These are phyloP conservation scores for Pseudopipra pipra DNA, from an alignment of 2,113 vertebrate genomes.

Conservation along the genomic window DNA sequence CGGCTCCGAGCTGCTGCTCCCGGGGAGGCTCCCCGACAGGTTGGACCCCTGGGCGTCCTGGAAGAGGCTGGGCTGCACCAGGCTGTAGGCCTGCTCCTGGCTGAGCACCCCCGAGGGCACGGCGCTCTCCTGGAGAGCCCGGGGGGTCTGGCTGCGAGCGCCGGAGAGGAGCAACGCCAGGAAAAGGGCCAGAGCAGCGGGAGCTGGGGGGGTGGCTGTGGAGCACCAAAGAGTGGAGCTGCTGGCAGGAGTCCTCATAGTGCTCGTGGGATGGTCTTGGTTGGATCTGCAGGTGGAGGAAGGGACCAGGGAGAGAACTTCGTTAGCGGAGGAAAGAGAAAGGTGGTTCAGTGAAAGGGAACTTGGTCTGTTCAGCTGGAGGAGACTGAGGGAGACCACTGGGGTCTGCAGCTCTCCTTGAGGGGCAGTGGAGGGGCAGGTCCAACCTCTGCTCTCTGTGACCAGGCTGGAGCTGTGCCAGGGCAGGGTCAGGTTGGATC, in stretches of 20 bases:
- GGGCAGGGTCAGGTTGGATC: accelerated
- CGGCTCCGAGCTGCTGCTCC: neutral
- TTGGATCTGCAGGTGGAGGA: neutral
- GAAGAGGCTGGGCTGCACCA: neutral
- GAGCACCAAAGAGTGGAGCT: accelerated
- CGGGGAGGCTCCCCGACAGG: neutral
- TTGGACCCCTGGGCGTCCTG: neutral
- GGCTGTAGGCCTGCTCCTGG: slow-evolving; percentile 1
- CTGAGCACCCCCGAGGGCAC: neutral
- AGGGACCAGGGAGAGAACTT: neutral
- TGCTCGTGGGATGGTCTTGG: accelerated
- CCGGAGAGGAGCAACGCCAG: neutral
- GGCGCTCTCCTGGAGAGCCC: neutral
- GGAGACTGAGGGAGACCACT: neutral
- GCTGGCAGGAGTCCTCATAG: neutral
- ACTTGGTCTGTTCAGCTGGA: neutral
- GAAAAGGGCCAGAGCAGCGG: neutral
- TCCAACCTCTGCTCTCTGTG: accelerated
- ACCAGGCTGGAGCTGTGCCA: neutral
- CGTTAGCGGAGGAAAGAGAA: neutral
- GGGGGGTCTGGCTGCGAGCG: neutral
- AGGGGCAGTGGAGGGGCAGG: neutral
- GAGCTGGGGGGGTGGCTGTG: neutral
- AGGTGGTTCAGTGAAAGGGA: neutral
- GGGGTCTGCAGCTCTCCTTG: neutral